Conservation (phyloP, 2,113 vertebrate genomes). For the Okapia johnstoni region DNA sequence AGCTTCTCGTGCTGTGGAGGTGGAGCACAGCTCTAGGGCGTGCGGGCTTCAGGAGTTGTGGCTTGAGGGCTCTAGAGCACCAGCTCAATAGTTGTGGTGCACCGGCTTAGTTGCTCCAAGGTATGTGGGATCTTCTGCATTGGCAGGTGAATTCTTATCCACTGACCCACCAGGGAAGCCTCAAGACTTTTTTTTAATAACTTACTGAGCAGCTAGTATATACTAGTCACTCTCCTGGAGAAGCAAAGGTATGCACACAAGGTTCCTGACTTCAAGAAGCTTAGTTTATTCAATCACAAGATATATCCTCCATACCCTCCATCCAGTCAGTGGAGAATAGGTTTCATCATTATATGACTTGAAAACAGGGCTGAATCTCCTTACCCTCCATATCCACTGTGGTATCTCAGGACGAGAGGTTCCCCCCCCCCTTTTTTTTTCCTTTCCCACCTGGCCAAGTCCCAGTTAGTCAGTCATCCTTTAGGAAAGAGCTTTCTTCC, state of each 20-base stretch:
- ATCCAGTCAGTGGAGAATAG: background rate
- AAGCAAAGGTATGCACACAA: background rate
- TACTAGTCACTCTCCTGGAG: background rate
- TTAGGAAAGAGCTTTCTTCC: background rate
- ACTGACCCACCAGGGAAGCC: background rate
- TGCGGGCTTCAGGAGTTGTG: rapidly evolving
- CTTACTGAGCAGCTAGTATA: background rate
- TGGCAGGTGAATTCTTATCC: background rate
- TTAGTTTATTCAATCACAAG: background rate
- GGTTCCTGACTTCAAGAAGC: background rate
- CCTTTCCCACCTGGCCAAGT: background rate
- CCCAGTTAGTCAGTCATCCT: background rate
- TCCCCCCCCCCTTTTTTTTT: background rate
- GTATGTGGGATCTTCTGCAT: background rate
- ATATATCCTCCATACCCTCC: background rate
- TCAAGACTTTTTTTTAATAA: background rate
- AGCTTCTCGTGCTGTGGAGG: background rate
- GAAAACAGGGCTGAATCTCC: background rate
- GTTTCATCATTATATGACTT: background rate
- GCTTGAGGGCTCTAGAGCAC: background rate
- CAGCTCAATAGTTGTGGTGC: background rate
- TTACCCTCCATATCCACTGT: background rate
- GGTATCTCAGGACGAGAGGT: background rate
- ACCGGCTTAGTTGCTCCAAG: background rate
- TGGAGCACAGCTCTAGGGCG: rapidly evolving